Percentiles rank a stretch among this genome's conserved stretches.
phyloP scores from a whole-genome alignment of 2,888 invertebrate species.

The Drosophila kokeensis region DNA sequence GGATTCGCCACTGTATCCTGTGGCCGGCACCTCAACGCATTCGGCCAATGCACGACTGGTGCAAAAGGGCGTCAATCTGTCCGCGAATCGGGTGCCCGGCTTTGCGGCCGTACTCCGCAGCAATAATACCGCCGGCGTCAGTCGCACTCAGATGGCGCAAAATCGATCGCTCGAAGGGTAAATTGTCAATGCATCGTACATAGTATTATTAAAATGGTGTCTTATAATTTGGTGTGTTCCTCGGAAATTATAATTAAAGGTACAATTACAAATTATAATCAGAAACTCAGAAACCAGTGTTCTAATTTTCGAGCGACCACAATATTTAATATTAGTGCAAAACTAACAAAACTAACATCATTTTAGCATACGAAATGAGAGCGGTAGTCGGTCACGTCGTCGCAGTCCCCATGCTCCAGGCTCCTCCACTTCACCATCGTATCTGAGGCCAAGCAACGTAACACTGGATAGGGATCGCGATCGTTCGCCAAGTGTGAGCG shows the following conservation, averaged over 20 bases:
- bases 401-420: conserved; percentile 85
- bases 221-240: neutral
- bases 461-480: conserved; percentile 72
- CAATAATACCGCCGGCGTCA: conserved; percentile 84
- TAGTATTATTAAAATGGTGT: neutral
- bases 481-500: conserved; percentile 83
- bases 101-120: conserved; percentile 87
- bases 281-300: conserved; percentile 1
- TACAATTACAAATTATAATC: conserved; percentile 2
- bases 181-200: conserved; percentile 3
- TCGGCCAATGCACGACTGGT: conserved; percentile 70
- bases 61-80: conserved; percentile 86
- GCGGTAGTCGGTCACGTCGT: conserved; percentile 81
- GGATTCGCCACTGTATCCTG: conserved; percentile 82
- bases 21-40: conserved; percentile 79
- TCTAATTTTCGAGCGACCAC: conserved; percentile 4
- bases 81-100: conserved; percentile 86
- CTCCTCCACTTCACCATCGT: conserved; percentile 85
- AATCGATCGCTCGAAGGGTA: conserved; percentile 84
- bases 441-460: conserved; percentile 48
- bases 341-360: neutral
- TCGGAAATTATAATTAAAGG: conserved; percentile 8
- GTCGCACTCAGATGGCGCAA: conserved; percentile 83
- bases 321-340: neutral
- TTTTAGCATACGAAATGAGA: conserved; percentile 80